Base-by-base conservation (phyloP, 2,888 invertebrate species). In the Oscheius sp. region DNA sequence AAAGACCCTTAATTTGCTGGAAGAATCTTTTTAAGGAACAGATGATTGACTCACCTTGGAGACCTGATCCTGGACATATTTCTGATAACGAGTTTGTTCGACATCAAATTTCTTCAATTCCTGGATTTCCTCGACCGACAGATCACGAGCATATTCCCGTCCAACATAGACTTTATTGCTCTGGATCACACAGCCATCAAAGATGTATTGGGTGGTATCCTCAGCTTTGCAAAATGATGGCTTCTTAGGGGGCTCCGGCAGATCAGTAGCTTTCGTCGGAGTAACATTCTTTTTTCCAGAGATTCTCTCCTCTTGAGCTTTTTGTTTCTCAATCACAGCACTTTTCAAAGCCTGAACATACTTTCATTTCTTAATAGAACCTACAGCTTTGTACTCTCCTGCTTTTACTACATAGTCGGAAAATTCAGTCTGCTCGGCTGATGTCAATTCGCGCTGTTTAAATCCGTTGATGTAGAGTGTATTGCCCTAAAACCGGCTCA, bases 111-210 rank as follows among this genome's bases (percentile, higher is more conserved):
- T 76, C 70, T 77, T 69, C 32, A 84, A 71, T 68, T 83, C 74
- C 24, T 73, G 61, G 30, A 77, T 70, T 66, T 84, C 84, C 26
- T 69, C 70, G n/a, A 73, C 28, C 24, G 76, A 67, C 36, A 84
- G 67, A 63, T 84, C 83, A 64, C 84, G 82, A 32, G 82, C 83
- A 71, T 66, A 84, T 50, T 80, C 77, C 56, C 73, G 72, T 17
- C 84, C 84, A 30, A 84, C 77, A 76, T 83, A 84, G 56, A 84
- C 82, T 70, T 80, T 82, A 76, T 82, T 80, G 72, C 74, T 75
- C 72, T 78, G 78, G 66, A 82, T 76, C 74, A 79, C 80, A 68
- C 80, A 82, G 50, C 83, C 83, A 63, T 83, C 84, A 63, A 84
- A 84, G 71, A 81, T 77, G 75, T 84, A 84, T 71, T 84, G 84